Evolutionary conservation across 2,797 vertebrate species (phyloP).

Genomic region (Adelosebastes latens): DNA sequence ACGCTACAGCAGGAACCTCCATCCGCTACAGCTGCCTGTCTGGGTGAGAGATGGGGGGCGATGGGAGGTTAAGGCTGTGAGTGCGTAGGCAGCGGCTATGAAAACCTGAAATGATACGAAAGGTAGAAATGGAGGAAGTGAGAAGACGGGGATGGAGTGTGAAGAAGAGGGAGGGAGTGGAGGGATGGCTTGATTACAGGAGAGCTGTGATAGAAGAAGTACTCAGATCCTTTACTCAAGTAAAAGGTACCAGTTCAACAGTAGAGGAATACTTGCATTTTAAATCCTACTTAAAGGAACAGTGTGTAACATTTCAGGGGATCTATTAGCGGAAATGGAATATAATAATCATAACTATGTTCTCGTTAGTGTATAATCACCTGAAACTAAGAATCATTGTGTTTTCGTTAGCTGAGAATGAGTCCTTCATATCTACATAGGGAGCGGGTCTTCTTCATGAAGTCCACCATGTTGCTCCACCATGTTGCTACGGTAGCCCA

Average conservation of each 20-base stretch:
- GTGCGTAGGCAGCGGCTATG: conserved; percentile 37
- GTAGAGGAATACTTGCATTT: not conserved
- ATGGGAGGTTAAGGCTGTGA: conserved; percentile 15
- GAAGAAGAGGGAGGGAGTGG: conserved; percentile 45
- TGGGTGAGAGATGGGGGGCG: conserved; percentile 74
- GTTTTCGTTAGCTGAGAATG: no score
- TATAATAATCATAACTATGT: no score
- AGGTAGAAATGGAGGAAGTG: conserved; percentile 67
- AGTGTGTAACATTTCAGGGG: no score
- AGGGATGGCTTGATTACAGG: conserved; percentile 35
- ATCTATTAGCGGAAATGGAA: no score
- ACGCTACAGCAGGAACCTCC: conserved; percentile 65
- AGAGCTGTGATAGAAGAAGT: not conserved
- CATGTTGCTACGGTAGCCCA: no score
- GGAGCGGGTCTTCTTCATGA: no score
- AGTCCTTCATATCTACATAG: no score
- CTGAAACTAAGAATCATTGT: no score
- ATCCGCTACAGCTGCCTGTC: conserved; percentile 83
- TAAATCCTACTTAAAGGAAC: not conserved
- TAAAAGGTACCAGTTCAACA: not conserved
- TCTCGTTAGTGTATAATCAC: no score
- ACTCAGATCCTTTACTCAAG: not conserved
- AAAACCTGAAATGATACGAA: conserved; percentile 48
- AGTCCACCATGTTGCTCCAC: no score
- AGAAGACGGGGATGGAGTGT: conserved; percentile 65